phyloP scores from a whole-genome alignment of 2,797 vertebrate genomes.

The Falco novaeseelandiae region DNA sequence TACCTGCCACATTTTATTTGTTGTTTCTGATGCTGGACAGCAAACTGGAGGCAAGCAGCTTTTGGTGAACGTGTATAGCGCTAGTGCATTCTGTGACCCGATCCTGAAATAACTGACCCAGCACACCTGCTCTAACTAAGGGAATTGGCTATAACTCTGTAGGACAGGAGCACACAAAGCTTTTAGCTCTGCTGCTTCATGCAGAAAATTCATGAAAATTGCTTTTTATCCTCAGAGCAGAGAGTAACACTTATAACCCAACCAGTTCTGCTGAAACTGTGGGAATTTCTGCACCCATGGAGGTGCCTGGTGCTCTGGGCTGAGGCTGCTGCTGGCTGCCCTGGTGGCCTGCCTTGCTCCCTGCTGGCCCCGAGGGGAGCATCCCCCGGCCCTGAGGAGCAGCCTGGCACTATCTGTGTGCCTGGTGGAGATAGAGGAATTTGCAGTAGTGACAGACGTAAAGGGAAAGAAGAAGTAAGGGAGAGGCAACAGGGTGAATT shows the following conservation, averaged over 20 bases:
- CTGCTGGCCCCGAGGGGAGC: fast-evolving
- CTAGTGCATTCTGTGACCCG: background rate
- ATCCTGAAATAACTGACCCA: background rate
- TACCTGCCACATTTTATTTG: background rate
- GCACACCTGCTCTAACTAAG: background rate
- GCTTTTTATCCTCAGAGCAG: background rate
- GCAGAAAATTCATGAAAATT: background rate
- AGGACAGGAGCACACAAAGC: background rate
- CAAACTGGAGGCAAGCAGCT: background rate
- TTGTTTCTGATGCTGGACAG: background rate
- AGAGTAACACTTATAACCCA: background rate
- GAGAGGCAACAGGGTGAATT: background rate
- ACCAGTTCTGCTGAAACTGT: background rate
- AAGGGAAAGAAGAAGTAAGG: background rate
- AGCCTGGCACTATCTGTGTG: fast-evolving
- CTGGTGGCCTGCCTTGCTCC: background rate
- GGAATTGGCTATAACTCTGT: background rate
- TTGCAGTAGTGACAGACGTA: background rate
- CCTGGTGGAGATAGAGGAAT: background rate
- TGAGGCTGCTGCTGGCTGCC: fast-evolving
- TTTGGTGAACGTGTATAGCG: background rate
- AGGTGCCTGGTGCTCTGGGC: too few relatives aligned
- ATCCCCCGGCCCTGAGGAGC: fast-evolving
- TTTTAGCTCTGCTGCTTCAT: background rate
- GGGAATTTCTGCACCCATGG: fast-evolving